phyloP scores from a whole-genome alignment of 2,797 vertebrate genomes.

The Lepus oiostolus region DNA sequence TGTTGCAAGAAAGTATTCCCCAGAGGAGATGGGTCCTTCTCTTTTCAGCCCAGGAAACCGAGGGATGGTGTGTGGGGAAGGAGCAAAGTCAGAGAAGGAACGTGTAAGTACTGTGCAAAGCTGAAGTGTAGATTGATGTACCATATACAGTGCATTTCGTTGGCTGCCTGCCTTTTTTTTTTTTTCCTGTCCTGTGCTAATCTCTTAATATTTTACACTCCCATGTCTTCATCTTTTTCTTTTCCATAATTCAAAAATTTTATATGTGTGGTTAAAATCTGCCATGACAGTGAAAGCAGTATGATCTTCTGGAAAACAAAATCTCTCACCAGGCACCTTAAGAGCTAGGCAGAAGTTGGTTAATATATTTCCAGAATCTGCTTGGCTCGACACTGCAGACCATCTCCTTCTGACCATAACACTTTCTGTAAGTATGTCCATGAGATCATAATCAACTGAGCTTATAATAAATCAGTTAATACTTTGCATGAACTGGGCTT shows the following conservation, averaged over 20 bases:
- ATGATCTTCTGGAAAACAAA: constrained; percentile 79
- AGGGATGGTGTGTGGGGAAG: neutral
- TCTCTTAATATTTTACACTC: constrained; percentile 66
- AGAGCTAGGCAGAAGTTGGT: constrained; percentile 79
- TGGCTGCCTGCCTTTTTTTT: neutral
- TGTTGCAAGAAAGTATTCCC: constrained; percentile 75
- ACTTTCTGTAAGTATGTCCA: constrained; percentile 83
- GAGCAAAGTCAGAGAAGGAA: neutral
- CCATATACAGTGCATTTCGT: neutral
- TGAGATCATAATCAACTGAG: constrained; percentile 81
- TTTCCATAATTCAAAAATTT: constrained; percentile 18
- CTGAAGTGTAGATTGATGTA: neutral
- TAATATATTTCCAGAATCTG: constrained; percentile 84
- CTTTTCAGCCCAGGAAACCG: constrained; percentile 60
- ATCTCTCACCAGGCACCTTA: constrained; percentile 80
- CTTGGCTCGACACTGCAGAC: constrained; percentile 70
- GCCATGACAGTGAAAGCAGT: constrained; percentile 52
- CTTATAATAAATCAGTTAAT: constrained; percentile 76
- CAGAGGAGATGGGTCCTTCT: constrained; percentile 70
- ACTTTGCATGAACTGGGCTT: constrained; percentile 40
- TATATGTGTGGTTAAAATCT: constrained; percentile 71
- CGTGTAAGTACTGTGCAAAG: neutral
- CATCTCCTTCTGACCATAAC: constrained; percentile 79
- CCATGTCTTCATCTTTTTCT: neutral
- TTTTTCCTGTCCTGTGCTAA: neutral